These are phyloP conservation scores for Macrosoma leucophasiata DNA, from an alignment of 2,888 invertebrate genomes.

Conservation along the genomic window DNA sequence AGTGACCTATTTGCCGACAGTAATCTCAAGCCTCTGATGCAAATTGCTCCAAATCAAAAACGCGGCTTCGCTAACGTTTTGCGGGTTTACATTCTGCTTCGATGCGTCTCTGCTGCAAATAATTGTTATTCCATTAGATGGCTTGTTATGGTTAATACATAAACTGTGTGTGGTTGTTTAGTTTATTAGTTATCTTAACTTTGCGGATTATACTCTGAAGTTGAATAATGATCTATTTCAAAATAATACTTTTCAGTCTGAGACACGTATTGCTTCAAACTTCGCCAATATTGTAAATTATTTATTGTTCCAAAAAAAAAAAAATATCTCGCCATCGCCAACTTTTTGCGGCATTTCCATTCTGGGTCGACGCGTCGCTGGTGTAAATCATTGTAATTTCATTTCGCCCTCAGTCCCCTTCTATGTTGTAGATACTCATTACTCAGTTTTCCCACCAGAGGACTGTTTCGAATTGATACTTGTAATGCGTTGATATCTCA, in stretches of 20 bases:
- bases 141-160: too few species aligned
- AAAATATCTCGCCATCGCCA: too few species aligned
- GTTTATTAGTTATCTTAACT: too few species aligned
- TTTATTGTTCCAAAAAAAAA: too few species aligned
- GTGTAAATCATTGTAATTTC: conserved; percentile 41
- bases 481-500: too few species aligned
- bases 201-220: too few species aligned
- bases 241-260: too few species aligned
- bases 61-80: conserved; percentile 26
- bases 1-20: conserved; percentile 30
- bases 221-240: too few species aligned
- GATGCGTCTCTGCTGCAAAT: conserved; percentile 34
- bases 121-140: conserved; percentile 41
- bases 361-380: conserved; percentile 29
- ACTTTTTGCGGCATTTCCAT: too few species aligned
- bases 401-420: conserved; percentile 30
- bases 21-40: conserved; percentile 27
- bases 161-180: too few species aligned
- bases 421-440: conserved; percentile 21
- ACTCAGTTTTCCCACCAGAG: conserved; percentile 17
- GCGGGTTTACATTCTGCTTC: conserved; percentile 31
- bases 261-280: too few species aligned
- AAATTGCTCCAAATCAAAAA: conserved; percentile 41
- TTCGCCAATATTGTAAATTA: too few species aligned
- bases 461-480: conserved; percentile 16